Evolutionary conservation across 2,113 vertebrate genomes (phyloP).

Genomic region (Xiphophorus couchianus): DNA sequence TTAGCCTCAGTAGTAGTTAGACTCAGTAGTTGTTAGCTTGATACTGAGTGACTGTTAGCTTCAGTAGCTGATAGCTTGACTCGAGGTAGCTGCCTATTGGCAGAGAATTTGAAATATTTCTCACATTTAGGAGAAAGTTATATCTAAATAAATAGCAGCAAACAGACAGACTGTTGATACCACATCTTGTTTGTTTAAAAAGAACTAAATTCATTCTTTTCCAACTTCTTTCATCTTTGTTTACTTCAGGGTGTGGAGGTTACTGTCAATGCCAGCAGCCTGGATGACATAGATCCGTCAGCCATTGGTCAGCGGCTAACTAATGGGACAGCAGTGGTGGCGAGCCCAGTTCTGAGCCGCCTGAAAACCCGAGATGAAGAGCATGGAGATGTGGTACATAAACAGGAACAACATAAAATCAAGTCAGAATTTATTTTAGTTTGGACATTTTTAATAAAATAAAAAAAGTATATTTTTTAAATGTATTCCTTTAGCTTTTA

Average conservation of each 20-base stretch:
- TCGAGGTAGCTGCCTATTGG: no score
- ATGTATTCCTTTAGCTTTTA: background rate
- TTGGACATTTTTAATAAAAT: no score
- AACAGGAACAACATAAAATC: background rate
- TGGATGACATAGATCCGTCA: slow-evolving; percentile 93
- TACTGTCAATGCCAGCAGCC: slow-evolving; percentile 93
- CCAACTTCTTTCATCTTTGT: background rate
- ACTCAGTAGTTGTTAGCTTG: no score
- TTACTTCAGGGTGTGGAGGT: slow-evolving; percentile 88
- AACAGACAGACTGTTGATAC: background rate
- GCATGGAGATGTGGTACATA: slow-evolving; percentile 61
- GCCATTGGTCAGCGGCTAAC: slow-evolving; percentile 93
- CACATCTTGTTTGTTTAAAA: background rate
- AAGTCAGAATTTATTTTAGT: no score
- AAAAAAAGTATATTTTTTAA: background rate
- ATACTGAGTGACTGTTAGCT: no score
- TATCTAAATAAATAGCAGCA: background rate
- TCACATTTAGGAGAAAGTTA: no score
- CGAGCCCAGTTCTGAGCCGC: slow-evolving; percentile 93
- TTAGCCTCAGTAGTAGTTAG: no score
- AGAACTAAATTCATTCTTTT: background rate
- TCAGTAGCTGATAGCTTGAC: no score
- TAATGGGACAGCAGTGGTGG: slow-evolving; percentile 87
- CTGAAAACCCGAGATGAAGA: slow-evolving; percentile 89
- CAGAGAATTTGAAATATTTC: no score